phyloP scores from a whole-genome alignment of 2,113 vertebrate species.

The Nerophis lumbriciformis region DNA sequence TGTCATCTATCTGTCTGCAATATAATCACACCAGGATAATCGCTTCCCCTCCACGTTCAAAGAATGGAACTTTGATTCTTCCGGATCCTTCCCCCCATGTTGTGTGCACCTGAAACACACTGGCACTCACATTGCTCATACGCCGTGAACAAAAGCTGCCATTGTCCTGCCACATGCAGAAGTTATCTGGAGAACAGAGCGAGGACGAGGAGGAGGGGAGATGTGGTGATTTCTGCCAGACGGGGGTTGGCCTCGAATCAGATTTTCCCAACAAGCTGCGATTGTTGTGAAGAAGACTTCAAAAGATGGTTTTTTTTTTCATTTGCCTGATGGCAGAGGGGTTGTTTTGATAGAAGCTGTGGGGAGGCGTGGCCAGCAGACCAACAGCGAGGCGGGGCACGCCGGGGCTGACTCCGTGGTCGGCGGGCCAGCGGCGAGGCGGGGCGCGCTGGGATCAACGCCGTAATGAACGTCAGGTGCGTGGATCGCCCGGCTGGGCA shows the following conservation, averaged over 20 bases:
- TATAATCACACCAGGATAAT: slow-evolving; percentile 66
- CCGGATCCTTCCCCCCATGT: slow-evolving; percentile 35
- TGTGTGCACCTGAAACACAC: slow-evolving; percentile 45
- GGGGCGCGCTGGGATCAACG: too few species aligned
- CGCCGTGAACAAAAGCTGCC: slow-evolving; percentile 59
- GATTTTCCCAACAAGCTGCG: slow-evolving; percentile 44
- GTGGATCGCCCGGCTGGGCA: too few species aligned
- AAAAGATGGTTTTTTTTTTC: slow-evolving; percentile 55
- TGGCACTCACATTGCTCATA: slow-evolving; percentile 39
- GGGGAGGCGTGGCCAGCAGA: too few species aligned
- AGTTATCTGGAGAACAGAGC: slow-evolving; percentile 58
- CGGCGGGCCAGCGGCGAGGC: too few species aligned
- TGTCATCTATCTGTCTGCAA: slow-evolving; percentile 69
- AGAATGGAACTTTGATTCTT: slow-evolving; percentile 62
- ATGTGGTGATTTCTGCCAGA: too few species aligned
- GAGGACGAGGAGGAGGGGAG: slow-evolving; percentile 31
- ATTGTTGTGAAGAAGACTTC: slow-evolving; percentile 69
- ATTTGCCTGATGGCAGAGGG: neutral
- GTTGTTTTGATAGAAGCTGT: slow-evolving; percentile 33
- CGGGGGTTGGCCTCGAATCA: slow-evolving; percentile 64
- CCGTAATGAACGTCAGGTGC: too few species aligned
- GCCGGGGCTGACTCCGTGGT: too few species aligned
- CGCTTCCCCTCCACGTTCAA: slow-evolving; percentile 42
- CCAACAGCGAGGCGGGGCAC: too few species aligned
- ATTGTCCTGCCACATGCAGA: slow-evolving; percentile 65